Evolutionary conservation across 2,797 vertebrate species (phyloP), one percentile per base, ranked within the genome.

Genomic region (Macroramphosus scolopax): DNA sequence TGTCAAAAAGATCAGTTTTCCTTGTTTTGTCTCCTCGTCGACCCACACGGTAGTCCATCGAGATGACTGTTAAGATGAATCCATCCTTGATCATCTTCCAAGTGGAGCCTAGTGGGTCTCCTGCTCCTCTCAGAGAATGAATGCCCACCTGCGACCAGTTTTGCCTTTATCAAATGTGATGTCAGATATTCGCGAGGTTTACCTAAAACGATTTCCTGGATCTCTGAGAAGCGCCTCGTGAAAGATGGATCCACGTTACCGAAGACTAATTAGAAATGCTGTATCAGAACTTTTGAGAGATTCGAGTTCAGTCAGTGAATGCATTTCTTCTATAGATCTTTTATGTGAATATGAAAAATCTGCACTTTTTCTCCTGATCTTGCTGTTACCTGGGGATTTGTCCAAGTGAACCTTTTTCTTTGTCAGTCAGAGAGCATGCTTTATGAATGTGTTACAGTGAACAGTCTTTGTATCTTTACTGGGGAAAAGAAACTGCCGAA

Each of bases 351-450:
- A 85, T 84, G 72, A 80, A 75, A 84, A 87, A 81, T 87, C 86
- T 64, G 85, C 88, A 90, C 87, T 90, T 90, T 88, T 80, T 75
- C 78, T 75, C 83, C 72, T 81, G 79, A 82, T 84, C 70, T 85
- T 75, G 79, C 83, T 84, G 81, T 82, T 82, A 86, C 78, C 68
- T 75, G 75, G 71, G 58, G 68, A 54, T 75, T 84, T 83, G 73
- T 77, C 75, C 51, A 72, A 64, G 72, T 71, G 44, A 84, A 72
- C 62, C 38, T 74, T 63, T 76, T 66, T 78, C 61, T 77, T 73
- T 82, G 78, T 87, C 73, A 74, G 71, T 76, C 63, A 44, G 79
- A 76, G 68, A 83, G 83, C 87, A 89, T 89, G 86, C 82, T 85
- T 82, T 81, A 76, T 83, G 77, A 87, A 87, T 85, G 83, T 86